Evolutionary conservation across 2,888 invertebrate genomes (phyloP).

Genomic region (Prionchulus punctatus): DNA sequence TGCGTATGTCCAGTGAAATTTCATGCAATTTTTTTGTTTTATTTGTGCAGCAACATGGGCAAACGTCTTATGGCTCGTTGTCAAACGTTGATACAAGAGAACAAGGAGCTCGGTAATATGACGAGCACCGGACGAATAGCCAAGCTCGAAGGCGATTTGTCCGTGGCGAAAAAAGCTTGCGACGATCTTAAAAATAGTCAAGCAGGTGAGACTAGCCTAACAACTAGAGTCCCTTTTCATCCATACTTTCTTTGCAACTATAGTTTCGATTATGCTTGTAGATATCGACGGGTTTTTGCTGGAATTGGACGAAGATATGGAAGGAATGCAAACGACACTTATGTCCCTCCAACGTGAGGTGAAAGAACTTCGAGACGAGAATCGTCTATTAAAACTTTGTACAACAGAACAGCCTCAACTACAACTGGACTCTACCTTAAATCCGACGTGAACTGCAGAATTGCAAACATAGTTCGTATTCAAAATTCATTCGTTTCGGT

Average conservation of each 20-base stretch:
- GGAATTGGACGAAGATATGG: slow-evolving; percentile 85
- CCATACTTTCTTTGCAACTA: background rate
- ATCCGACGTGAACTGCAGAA: too few species aligned
- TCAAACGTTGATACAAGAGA: slow-evolving; percentile 79
- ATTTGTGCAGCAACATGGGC: slow-evolving; percentile 62
- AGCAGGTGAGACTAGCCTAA: slow-evolving; percentile 47
- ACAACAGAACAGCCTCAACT: too few species aligned
- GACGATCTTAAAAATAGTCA: slow-evolving; percentile 92
- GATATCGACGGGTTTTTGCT: slow-evolving; percentile 86
- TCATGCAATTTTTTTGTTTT: background rate
- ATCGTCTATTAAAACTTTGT: slow-evolving; percentile 13
- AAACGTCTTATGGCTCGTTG: slow-evolving; percentile 96
- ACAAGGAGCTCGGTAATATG: slow-evolving; percentile 88
- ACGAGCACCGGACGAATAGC: slow-evolving; percentile 84
- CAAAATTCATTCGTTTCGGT: too few species aligned
- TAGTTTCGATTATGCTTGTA: slow-evolving; percentile 33
- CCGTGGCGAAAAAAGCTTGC: slow-evolving; percentile 80
- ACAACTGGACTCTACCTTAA: too few species aligned
- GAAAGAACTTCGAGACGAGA: slow-evolving; percentile 50
- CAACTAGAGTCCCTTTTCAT: background rate
- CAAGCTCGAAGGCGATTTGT: slow-evolving; percentile 82
- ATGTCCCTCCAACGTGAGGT: slow-evolving; percentile 80
- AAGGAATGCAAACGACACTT: slow-evolving; percentile 95
- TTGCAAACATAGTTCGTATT: too few species aligned
- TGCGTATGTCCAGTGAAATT: too few species aligned